Percentiles rank a stretch among this genome's conserved stretches.
These are phyloP conservation scores for Bos indicus DNA, from an alignment of 2,113 vertebrate genomes.

Conservation along the genomic window DNA sequence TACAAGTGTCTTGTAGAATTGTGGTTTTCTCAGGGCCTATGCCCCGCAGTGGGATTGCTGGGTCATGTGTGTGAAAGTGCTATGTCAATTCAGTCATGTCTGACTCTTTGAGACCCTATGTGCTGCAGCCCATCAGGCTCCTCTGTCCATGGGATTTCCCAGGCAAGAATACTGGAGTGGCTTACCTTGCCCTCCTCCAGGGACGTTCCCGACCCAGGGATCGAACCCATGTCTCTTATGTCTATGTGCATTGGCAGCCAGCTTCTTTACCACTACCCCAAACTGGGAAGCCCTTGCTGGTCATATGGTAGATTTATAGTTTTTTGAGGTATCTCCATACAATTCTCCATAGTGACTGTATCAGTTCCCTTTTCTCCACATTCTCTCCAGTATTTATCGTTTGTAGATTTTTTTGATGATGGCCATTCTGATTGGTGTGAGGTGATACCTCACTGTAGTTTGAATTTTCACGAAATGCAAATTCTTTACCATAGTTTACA, in stretches of 20 bases:
- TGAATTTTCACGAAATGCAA: neutral
- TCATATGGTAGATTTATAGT: neutral
- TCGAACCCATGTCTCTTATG: neutral
- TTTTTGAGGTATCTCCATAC: neutral
- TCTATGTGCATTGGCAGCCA: neutral
- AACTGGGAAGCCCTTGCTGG: neutral
- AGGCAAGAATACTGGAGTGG: neutral
- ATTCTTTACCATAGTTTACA: neutral
- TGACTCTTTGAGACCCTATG: neutral
- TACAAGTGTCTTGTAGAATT: neutral
- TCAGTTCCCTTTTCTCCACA: neutral
- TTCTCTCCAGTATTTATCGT: neutral
- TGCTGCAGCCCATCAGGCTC: neutral
- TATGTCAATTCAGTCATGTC: neutral
- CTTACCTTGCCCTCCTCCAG: neutral
- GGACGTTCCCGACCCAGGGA: rapidly evolving
- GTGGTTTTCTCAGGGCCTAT: neutral
- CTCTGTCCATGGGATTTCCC: neutral
- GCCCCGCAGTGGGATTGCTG: neutral
- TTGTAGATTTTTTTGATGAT: neutral
- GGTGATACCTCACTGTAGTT: neutral
- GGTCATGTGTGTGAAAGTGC: neutral
- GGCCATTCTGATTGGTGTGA: neutral
- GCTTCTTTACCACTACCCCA: neutral
- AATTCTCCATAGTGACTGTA: neutral